These are phyloP conservation scores for Microcebus tavaratra DNA, from an alignment of 2,113 vertebrate genomes.

Conservation along the genomic window DNA sequence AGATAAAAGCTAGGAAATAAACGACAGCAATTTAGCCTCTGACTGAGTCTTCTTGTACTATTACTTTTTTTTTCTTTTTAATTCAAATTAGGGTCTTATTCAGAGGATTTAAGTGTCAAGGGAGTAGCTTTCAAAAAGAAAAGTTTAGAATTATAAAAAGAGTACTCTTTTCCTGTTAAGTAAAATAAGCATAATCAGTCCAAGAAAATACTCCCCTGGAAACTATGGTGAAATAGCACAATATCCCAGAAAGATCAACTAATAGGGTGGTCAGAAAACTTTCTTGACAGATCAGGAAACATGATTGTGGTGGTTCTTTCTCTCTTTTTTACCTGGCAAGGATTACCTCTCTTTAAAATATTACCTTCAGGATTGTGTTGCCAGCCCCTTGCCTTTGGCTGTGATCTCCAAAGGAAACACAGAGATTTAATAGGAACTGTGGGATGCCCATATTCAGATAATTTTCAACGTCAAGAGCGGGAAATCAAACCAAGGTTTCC, in stretches of 20 bases:
- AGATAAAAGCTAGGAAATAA: background rate
- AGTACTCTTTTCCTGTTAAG: background rate
- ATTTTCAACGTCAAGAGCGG: background rate
- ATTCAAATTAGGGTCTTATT: constrained; percentile 25
- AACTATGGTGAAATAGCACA: background rate
- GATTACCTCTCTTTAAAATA: background rate
- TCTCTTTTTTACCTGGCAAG: background rate
- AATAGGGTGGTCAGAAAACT: background rate
- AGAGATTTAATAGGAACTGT: background rate
- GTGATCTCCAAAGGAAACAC: background rate
- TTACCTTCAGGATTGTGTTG: background rate
- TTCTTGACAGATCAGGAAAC: background rate
- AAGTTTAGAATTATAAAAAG: constrained; percentile 2
- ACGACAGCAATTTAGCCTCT: background rate
- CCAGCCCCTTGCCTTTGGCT: background rate
- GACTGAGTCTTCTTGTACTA: background rate
- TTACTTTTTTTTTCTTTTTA: background rate
- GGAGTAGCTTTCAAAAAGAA: background rate
- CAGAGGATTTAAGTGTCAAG: background rate
- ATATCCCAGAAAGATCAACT: background rate
- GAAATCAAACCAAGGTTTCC: background rate
- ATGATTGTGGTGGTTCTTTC: background rate
- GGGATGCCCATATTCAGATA: background rate
- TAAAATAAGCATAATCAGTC: background rate
- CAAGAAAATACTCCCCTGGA: background rate